Conservation (phyloP, 2,888 invertebrate genomes). For the Sthenelais limicola region DNA sequence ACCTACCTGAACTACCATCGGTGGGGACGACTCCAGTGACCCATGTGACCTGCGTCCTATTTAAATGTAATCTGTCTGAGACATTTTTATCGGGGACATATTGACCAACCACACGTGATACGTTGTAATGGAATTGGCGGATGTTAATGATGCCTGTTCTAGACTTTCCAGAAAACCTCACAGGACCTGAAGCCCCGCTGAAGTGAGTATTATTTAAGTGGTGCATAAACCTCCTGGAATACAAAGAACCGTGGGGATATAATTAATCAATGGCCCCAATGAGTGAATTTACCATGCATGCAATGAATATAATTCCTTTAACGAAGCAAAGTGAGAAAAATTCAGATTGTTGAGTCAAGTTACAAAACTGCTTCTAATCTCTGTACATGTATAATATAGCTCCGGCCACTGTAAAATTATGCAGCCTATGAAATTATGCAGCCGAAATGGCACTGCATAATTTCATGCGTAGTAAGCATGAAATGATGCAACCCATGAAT, state of each 20-base stretch:
- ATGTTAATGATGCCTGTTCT: slow-evolving; percentile 73
- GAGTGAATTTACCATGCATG: no score
- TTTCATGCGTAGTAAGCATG: no score
- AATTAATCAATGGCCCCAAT: no score
- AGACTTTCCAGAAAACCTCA: slow-evolving; percentile 81
- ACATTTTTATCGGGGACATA: slow-evolving; percentile 71
- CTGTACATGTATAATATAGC: no score
- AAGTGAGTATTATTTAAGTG: slow-evolving; percentile 81
- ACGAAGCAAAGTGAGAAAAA: no score
- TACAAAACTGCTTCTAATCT: no score
- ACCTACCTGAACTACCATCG: slow-evolving; percentile 45
- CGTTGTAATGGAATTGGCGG: slow-evolving; percentile 69
- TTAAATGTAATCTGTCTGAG: slow-evolving; percentile 67
- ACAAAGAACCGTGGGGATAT: slow-evolving; percentile 35
- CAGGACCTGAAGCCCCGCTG: slow-evolving; percentile 82
- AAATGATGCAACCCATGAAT: no score
- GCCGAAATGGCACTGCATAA: no score
- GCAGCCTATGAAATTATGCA: no score
- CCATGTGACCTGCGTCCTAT: slow-evolving; percentile 78
- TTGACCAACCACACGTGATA: slow-evolving; percentile 64
- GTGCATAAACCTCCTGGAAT: slow-evolving; percentile 77
- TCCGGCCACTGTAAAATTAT: no score
- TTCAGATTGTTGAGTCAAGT: no score
- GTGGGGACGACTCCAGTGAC: slow-evolving; percentile 78
- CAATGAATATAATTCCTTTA: no score